Base-by-base conservation (phyloP, 2,888 invertebrate species). In the Hoplodrina blanda region DNA sequence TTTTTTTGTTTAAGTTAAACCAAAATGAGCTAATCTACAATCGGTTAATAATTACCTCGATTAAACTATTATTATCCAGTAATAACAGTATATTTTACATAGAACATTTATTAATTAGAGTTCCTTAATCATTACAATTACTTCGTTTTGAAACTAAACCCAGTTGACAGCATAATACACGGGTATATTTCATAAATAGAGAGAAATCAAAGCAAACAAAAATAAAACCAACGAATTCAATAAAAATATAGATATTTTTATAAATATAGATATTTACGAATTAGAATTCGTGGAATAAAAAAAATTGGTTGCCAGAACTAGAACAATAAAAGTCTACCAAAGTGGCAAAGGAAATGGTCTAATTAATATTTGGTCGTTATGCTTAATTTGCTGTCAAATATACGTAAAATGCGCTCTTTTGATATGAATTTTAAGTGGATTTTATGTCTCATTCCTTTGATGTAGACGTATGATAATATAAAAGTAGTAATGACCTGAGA, bases 361-460 rank as follows among this genome's bases (percentile, higher is more conserved):
- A 75, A 80, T 81, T 75, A 73, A 76, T 73, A 76, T 72, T 62
- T 66, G 8, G 56, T 71, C 57, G 56, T 76, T 63, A 69, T 65
- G 33, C 49, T 62, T 73, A 81, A 76, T 70, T 70, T 59, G 53
- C 65, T 76, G 78, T 74, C 69, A 74, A 37, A 70, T 74, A 57
- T 55, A 62, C n/a, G 52, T 81, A 69, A 72, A 74, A 73, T 74
- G 66, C 76, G 52, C 72, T 56, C 19, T 74, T 30, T 54, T 53
- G n/a, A 56, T 63, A 10, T 60, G 20, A 65, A 69, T 80, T 33
- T 75, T 55, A 80, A 80, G 17, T 44, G 7, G 15, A 53, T 41
- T 79, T 53, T 61, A 10, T 33, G 25, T 46, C 49, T 50, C 30
- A 15, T 76, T 37, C 8, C 62, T 61, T 53, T 63, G 52, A 74